A percentile compares a stretch with the other conserved stretches of the same genome.
phyloP scores from a whole-genome alignment of 1,140 invertebrate genomes.

The Sycophaga agraensis region DNA sequence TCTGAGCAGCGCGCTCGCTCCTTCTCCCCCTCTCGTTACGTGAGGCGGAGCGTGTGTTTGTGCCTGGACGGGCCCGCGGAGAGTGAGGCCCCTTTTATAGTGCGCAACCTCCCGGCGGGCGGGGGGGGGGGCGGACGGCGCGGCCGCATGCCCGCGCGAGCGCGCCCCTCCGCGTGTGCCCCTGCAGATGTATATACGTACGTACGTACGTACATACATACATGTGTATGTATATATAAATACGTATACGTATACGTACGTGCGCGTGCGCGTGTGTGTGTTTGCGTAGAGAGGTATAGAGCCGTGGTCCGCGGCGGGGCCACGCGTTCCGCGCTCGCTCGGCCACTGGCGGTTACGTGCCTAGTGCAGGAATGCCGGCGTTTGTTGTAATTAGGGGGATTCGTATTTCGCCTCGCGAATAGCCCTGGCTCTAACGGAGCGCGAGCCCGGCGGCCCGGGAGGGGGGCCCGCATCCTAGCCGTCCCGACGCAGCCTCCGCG shows the following conservation, averaged over 20 bases:
- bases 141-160: too few relatives aligned
- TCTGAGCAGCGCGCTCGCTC: conserved; percentile 43
- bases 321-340: too few relatives aligned
- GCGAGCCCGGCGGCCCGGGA: too few relatives aligned
- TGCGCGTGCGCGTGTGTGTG: conserved; percentile 23
- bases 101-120: conserved; percentile 20
- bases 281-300: too few relatives aligned
- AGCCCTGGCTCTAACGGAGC: not conserved
- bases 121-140: not conserved
- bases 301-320: too few relatives aligned
- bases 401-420: conserved; percentile 23
- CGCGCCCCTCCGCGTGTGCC: too few relatives aligned
- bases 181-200: not conserved
- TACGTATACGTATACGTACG: not conserved
- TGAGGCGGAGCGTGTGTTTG: not conserved
- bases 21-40: not conserved
- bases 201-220: not conserved
- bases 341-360: conserved; percentile 4
- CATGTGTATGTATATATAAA: not conserved
- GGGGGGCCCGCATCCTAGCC: too few relatives aligned
- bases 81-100: conserved; percentile 54
- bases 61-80: conserved; percentile 29
- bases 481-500: too few relatives aligned
- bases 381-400: conserved; percentile 45
- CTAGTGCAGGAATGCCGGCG: conserved; percentile 41